A percentile compares a stretch with the other conserved stretches of the same genome.
phyloP scores from a whole-genome alignment of 92 coral and sea anemone species.

The Pocillopora meandrina region DNA sequence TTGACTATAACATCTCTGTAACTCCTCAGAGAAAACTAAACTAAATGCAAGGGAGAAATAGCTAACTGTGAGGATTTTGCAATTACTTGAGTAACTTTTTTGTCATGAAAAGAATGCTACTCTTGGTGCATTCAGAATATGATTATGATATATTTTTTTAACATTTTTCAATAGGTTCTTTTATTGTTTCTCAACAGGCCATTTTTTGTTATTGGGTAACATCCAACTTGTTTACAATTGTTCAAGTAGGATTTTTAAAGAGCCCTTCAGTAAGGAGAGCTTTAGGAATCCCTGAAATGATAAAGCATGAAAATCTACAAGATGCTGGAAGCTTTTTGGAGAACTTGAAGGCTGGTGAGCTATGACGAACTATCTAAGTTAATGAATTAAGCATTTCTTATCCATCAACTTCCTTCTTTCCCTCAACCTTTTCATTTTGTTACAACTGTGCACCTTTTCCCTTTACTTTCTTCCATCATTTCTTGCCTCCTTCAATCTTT shows the following conservation, averaged over 20 bases:
- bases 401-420: not conserved
- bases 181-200: slow-evolving; percentile 54
- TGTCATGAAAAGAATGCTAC: not conserved
- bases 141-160: not conserved
- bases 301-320: slow-evolving; percentile 43
- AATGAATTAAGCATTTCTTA: not conserved
- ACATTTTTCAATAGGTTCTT: not conserved
- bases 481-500: too few species aligned
- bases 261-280: slow-evolving; percentile 68
- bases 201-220: slow-evolving; percentile 90
- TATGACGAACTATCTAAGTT: not conserved
- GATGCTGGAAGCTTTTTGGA: slow-evolving; percentile 84
- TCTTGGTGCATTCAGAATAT: not conserved
- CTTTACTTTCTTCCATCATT: too few species aligned
- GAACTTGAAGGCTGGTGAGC: slow-evolving; percentile 88
- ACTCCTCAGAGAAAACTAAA: too few species aligned
- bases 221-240: slow-evolving; percentile 85
- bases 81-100: too few species aligned
- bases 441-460: too few species aligned
- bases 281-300: slow-evolving; percentile 95
- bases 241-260: slow-evolving; percentile 71
- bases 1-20: too few species aligned
- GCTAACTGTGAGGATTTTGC: too few species aligned
- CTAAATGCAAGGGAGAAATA: too few species aligned
- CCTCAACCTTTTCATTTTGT: too few species aligned